These are phyloP conservation scores for Phoebastria nigripes DNA, from an alignment of 2,797 vertebrate genomes.

Conservation along the genomic window DNA sequence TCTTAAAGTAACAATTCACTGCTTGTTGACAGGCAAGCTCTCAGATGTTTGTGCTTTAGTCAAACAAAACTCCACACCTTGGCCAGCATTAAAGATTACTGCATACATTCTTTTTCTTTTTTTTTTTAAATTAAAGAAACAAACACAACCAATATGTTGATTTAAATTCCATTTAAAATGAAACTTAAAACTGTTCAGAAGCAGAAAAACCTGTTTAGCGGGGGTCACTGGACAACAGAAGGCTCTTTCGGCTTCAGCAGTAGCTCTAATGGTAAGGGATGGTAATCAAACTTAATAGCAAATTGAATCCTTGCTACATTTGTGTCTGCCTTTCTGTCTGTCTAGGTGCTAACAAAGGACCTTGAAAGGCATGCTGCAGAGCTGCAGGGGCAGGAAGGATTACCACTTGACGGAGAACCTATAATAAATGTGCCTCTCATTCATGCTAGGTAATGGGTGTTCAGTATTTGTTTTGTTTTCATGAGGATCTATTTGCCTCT, in stretches of 20 bases:
- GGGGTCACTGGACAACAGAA: not conserved
- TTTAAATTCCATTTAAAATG: not conserved
- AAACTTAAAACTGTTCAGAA: not conserved
- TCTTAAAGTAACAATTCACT: not conserved
- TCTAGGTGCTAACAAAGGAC: constrained; percentile 90
- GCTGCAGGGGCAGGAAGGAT: constrained; percentile 85
- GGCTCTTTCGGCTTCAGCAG: not conserved
- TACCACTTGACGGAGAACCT: constrained; percentile 78
- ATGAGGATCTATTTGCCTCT: not conserved
- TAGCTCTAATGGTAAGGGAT: not conserved
- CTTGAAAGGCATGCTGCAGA: constrained; percentile 89
- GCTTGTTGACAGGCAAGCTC: not conserved
- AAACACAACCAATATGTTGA: not conserved
- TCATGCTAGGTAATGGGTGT: constrained; percentile 81
- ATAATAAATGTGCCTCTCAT: constrained; percentile 91
- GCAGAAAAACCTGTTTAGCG: not conserved
- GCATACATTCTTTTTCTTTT: not conserved
- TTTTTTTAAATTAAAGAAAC: not conserved
- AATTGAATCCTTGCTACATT: not conserved
- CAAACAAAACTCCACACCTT: not conserved
- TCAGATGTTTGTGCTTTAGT: not conserved
- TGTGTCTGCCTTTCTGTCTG: not conserved
- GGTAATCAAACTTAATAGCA: not conserved
- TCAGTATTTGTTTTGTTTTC: not conserved
- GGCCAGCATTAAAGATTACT: not conserved